These are phyloP conservation scores for Xestia c-nigrum DNA, from an alignment of 2,888 invertebrate genomes.

Conservation along the genomic window DNA sequence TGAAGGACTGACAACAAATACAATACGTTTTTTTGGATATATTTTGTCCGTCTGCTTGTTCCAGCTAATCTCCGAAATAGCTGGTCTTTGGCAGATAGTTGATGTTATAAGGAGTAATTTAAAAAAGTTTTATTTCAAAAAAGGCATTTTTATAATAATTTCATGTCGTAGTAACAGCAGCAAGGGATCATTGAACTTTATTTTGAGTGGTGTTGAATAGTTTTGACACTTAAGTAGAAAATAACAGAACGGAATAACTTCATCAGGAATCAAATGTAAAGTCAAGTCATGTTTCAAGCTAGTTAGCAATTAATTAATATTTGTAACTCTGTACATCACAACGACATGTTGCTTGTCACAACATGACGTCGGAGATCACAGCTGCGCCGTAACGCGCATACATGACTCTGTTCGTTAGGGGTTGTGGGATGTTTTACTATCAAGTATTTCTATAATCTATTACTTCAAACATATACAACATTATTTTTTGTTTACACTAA, in stretches of 20 bases:
- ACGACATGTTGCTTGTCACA: slow-evolving; percentile 10
- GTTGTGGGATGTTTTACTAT: not conserved
- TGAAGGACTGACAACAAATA: too few species aligned
- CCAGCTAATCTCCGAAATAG: not conserved
- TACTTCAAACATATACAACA: too few species aligned
- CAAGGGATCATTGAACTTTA: not conserved
- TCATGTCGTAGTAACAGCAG: not conserved
- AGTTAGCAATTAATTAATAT: slow-evolving; percentile 39
- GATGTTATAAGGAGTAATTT: not conserved
- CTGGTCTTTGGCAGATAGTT: not conserved
- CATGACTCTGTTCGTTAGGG: not conserved
- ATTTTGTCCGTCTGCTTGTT: not conserved
- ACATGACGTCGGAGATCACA: slow-evolving; percentile 20
- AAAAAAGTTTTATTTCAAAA: not conserved
- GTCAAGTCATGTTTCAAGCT: slow-evolving; percentile 19
- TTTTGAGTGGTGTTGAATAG: not conserved
- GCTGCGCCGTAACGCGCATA: not conserved
- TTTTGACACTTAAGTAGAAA: not conserved
- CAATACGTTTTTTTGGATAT: too few species aligned
- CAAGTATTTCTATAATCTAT: not conserved
- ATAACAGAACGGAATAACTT: not conserved
- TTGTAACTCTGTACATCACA: slow-evolving; percentile 1
- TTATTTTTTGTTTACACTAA: too few species aligned
- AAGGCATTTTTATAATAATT: too few species aligned
- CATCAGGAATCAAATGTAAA: slow-evolving; percentile 2